Evolutionary conservation across 2,797 vertebrate species (phyloP), one percentile per base, ranked within the genome.

Genomic region (Peromyscus melanophrys): DNA sequence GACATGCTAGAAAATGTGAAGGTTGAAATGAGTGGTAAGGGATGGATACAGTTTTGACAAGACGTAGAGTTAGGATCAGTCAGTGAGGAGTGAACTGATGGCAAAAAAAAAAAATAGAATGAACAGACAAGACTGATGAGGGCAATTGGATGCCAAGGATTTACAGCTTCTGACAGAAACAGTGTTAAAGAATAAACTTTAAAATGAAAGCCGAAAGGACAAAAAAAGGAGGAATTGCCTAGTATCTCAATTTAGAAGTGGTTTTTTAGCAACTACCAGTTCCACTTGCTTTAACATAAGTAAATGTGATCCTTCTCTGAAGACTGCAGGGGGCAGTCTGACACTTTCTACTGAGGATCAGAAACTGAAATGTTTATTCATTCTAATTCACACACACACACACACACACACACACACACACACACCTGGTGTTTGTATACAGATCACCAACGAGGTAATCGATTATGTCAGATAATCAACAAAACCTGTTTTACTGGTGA

Each of bases 291-390:
- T 91, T 52, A 83, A 80, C 31, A 9, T 52, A 95, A 90, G 27
- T 23, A 90, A 87, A 90, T 97, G 86, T 78, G 37, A 93, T 93
- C 9, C 85, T 91, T 12, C 67, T 69, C 52, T 90, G 46, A 80
- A 34, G 76, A 95, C 96, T 78, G 83, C 34, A 97, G 95, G 92
- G 94, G 96, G 96, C 95, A 97, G 75, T 95, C 21, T 97, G 40
- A 87, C 49, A 87, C 90, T 95, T 97, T n/a, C 43, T 95, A 81
- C 2, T 61, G 25, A 86, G 19, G 2, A 92, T 89, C 29, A 77
- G 73, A 93, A 71, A 43, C 43, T 81, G 59, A 90, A 94, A 73
- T 27, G 52, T 2, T 83, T 81, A 12, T 83, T 69, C 27, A 77
- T 59, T 61, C 59, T 61, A 61, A 61, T 61, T 61, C 59, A 61